Evolutionary conservation across 2,888 invertebrate genomes (phyloP).

Genomic region (Aleiodes alternator): DNA sequence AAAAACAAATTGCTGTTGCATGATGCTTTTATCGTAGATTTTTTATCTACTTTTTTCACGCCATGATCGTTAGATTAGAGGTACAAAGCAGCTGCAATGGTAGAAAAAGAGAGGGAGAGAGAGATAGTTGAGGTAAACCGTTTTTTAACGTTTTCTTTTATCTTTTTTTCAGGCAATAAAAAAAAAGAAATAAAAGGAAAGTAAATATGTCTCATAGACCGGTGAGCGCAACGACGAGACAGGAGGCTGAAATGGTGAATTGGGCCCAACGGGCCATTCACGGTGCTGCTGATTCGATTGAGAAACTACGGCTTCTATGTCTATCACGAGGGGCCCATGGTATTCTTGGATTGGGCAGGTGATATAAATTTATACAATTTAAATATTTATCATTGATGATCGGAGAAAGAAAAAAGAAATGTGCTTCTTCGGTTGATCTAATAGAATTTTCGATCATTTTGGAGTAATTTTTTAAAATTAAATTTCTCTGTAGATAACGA

Average conservation of each 20-base stretch:
- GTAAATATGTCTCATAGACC: constrained; percentile 79
- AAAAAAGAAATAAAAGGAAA: neutral
- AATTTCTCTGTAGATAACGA: no score
- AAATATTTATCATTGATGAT: neutral
- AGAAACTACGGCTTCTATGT: constrained; percentile 89
- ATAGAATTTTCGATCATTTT: no score
- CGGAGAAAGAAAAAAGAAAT: neutral
- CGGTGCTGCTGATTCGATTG: constrained; percentile 85
- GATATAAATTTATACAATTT: constrained; percentile 61
- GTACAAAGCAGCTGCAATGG: neutral
- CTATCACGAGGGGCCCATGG: constrained; percentile 91
- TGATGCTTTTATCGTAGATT: neutral
- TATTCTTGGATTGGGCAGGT: constrained; percentile 92
- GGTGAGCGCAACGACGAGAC: constrained; percentile 84
- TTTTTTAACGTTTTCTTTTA: neutral
- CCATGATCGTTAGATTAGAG: neutral
- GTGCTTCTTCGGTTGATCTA: neutral
- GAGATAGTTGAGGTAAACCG: neutral
- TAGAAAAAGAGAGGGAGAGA: neutral
- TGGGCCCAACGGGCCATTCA: constrained; percentile 83
- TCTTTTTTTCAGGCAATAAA: constrained; percentile 15
- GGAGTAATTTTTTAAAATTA: no score
- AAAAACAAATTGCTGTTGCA: neutral
- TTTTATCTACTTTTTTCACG: neutral
- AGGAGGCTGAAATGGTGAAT: constrained; percentile 87